Conservation (phyloP, 2,113 vertebrate genomes). For the Syrmaticus mikado region DNA sequence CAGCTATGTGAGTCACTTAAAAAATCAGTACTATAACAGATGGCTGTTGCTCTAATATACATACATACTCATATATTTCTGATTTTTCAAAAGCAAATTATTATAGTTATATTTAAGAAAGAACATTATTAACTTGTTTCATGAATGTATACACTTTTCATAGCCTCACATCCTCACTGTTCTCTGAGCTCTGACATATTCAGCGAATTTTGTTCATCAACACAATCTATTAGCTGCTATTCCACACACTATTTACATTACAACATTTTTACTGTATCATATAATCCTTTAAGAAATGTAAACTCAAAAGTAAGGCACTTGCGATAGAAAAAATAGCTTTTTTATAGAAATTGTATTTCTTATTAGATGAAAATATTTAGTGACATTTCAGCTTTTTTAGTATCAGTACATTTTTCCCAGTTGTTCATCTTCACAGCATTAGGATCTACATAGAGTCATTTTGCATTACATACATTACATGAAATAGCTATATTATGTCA, state of each 20-base stretch:
- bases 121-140: neutral
- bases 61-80: neutral
- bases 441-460: neutral
- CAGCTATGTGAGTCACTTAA: neutral
- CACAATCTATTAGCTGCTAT: neutral
- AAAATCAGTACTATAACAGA: neutral
- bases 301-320: neutral
- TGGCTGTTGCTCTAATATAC: neutral
- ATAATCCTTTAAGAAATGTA: conserved; percentile 25
- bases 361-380: conserved; percentile 19
- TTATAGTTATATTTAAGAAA: neutral
- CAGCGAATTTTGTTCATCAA: conserved; percentile 3
- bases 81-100: neutral
- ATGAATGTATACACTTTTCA: neutral
- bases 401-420: neutral
- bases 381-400: conserved; percentile 22
- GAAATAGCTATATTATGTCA: neutral
- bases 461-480: neutral
- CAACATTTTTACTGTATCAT: conserved; percentile 16
- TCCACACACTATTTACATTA: neutral
- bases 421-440: neutral
- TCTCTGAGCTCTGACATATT: neutral
- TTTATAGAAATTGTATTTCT: neutral
- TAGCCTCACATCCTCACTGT: neutral
- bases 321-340: neutral